Base-by-base conservation (phyloP, 2,797 vertebrate genomes). In the Prionace glauca region DNA sequence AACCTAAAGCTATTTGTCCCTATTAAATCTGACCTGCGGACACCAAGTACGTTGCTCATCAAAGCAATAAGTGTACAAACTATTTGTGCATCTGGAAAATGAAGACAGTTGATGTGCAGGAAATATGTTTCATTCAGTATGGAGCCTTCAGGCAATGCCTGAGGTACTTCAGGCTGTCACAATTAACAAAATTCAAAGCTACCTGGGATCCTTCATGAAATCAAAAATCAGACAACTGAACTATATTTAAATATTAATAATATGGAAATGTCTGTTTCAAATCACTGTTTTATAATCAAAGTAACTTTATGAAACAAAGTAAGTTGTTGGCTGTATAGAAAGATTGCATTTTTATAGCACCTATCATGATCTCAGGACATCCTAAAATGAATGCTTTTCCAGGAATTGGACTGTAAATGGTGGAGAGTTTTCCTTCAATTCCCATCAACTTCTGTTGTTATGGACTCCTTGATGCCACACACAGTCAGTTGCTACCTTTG, bases 181-280 rank as follows among this genome's bases (percentile, higher is more conserved):
- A 8, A 4, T 29, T 50, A 94, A 71, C 67, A 94, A 45, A 94
- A 72, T 29, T 22, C 16, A 69, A 9, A 67, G 62, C 67, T 65
- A 65, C 60, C 36, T 41, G 24, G 10, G 26, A 72, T 94, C 22
- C 45, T 94, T 50, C 12, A 45, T 94, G 36, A 71, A 94, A 67
- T 29, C 14, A 16, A 65, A 74, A 90, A 32, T 87, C 29, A 90
- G n/a, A 69, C 8, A 45, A n/a, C 62, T 71, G 91, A 93, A 71
- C 18, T 72, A 50, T 26, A 45, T 94, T 72, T 71, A 71, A 94
- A 71, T 94, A 94, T 94, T 72, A 94, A 50, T 71, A 4, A 94
- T 72, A 94, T 72, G n/a, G 69, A 94, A 94, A 94, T 94, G 1
- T 18, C 88, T 67, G 92, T 74, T 72, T 94, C 87, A 29, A 12